phyloP scores from a whole-genome alignment of 2,797 vertebrate species.

The Chaetophractus vellerosus region DNA sequence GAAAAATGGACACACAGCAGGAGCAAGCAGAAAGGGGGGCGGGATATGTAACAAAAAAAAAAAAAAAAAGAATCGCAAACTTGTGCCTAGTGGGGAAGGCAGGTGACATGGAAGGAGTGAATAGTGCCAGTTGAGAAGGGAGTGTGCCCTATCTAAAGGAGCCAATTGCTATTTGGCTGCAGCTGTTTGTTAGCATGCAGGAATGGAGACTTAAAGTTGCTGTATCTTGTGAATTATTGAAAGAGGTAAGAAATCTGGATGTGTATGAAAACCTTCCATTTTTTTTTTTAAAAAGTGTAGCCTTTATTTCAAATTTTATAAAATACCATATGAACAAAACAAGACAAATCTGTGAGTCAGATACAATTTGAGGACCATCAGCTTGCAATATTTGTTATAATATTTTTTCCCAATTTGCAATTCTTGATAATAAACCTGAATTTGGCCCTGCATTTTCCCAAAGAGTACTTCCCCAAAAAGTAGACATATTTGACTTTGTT shows the following conservation, averaged over 20 bases:
- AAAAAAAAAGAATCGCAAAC: neutral
- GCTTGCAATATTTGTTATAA: neutral
- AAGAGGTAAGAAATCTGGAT: neutral
- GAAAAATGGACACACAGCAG: too few species aligned
- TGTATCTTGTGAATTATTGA: neutral
- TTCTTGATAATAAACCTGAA: neutral
- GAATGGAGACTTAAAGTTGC: neutral
- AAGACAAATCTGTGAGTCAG: neutral
- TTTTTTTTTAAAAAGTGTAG: slow-evolving; percentile 46
- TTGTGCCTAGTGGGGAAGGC: neutral
- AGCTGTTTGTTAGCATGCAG: neutral
- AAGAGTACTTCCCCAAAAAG: neutral
- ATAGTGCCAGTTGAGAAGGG: neutral
- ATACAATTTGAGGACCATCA: neutral
- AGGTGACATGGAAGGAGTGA: neutral
- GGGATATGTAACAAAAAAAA: too few species aligned
- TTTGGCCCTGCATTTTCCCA: neutral
- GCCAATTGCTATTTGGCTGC: neutral
- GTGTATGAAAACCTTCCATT: neutral
- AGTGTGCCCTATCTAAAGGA: neutral
- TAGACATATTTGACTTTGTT: slow-evolving; percentile 36
- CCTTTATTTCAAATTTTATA: neutral
- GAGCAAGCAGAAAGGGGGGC: too few species aligned
- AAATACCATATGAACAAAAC: neutral
- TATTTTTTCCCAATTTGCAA: rapidly evolving